A percentile compares a stretch with the other conserved stretches of the same genome.
Conservation (phyloP, 2,797 vertebrate genomes). For the Balearica regulorum region DNA sequence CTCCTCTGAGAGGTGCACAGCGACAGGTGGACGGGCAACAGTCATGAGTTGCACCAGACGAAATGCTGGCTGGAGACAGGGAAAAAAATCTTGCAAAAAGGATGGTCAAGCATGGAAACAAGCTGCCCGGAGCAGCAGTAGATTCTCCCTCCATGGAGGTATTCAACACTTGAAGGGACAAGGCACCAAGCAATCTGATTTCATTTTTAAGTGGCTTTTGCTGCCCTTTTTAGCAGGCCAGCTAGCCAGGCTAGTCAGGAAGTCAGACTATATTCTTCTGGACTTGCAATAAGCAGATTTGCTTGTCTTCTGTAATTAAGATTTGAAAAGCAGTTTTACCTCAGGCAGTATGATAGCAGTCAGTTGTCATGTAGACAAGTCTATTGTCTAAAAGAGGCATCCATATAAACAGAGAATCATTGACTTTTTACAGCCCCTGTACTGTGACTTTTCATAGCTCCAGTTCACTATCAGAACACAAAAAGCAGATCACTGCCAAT, state of each 20-base stretch:
- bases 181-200: not conserved
- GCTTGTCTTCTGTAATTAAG: not conserved
- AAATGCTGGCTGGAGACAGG: not conserved
- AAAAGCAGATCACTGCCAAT: accelerated
- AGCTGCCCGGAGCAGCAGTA: not conserved
- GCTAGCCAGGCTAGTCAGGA: not conserved
- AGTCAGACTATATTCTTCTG: not conserved
- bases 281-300: not conserved
- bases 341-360: not conserved
- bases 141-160: not conserved
- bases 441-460: not conserved
- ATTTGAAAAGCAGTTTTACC: not conserved
- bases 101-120: not conserved
- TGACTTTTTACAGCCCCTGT: not conserved
- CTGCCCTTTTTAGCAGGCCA: not conserved
- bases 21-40: not conserved
- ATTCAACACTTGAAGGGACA: not conserved
- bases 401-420: not conserved
- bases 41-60: not conserved
- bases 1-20: not conserved
- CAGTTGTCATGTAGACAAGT: not conserved
- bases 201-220: not conserved
- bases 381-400: not conserved
- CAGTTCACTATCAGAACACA: not conserved
- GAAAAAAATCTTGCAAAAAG: not conserved